Evolutionary conservation across 2,797 vertebrate genomes (phyloP).

Genomic region (Argyrosomus regius): DNA sequence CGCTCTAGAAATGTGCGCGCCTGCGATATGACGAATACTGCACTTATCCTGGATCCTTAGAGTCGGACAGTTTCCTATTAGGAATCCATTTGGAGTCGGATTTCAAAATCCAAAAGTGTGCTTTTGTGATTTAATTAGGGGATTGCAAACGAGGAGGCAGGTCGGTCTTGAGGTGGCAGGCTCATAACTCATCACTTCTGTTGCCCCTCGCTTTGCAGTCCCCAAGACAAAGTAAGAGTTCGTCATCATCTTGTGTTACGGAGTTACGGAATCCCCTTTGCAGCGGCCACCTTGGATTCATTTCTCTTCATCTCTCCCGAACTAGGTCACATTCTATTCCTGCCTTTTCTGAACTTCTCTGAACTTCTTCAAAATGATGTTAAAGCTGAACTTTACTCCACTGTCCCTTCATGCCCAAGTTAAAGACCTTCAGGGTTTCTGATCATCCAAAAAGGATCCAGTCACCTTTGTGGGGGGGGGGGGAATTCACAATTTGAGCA

Average conservation of each 20-base stretch:
- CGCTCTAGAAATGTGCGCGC: constrained; percentile 7
- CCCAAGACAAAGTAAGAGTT: constrained; percentile 43
- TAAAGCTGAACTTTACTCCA: not conserved
- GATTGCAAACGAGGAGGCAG: constrained; percentile 51
- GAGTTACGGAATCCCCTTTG: constrained; percentile 42
- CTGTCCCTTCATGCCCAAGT: not conserved
- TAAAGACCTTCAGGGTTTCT: constrained; percentile 17
- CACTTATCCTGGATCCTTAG: constrained; percentile 31
- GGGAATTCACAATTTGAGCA: not conserved
- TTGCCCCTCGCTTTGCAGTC: constrained; percentile 23
- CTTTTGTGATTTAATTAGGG: constrained; percentile 68
- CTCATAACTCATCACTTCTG: constrained; percentile 63
- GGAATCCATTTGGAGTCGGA: constrained; percentile 30
- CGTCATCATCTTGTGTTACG: constrained; percentile 17
- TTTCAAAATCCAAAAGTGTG: constrained; percentile 49
- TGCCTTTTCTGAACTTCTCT: constrained; percentile 1
- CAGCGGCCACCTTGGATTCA: constrained; percentile 37
- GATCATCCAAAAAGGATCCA: constrained; percentile 11
- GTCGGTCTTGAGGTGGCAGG: constrained; percentile 57
- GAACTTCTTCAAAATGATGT: constrained; percentile 13
- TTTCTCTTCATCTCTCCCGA: not conserved
- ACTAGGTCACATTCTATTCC: constrained; percentile 46
- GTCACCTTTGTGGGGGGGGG: not conserved
- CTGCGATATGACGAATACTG: constrained; percentile 40
- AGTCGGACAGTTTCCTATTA: constrained; percentile 33